Evolutionary conservation across 2,113 vertebrate genomes (phyloP).

Genomic region (Podiceps cristatus): DNA sequence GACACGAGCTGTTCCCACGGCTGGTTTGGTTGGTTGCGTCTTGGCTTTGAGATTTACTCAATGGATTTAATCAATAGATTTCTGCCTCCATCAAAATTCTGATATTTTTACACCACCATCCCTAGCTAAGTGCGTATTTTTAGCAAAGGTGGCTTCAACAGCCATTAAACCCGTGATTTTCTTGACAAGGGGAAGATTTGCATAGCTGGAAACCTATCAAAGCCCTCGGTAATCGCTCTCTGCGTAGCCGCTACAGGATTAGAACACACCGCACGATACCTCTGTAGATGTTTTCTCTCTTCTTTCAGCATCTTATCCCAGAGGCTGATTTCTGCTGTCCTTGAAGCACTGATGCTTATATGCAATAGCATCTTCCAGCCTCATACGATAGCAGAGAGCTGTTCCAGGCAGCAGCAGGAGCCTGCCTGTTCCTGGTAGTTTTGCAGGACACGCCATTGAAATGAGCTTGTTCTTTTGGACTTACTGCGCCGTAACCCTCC

Average conservation of each 20-base stretch:
- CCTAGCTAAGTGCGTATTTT: neutral
- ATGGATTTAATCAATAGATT: neutral
- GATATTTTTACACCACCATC: neutral
- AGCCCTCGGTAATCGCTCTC: fast-evolving
- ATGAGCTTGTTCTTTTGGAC: neutral
- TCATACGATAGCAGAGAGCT: neutral
- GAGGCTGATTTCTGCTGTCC: neutral
- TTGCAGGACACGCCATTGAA: neutral
- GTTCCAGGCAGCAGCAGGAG: neutral
- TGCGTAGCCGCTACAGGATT: neutral
- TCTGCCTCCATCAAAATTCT: neutral
- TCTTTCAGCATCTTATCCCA: neutral
- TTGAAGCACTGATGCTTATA: neutral
- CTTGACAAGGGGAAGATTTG: neutral
- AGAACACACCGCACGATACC: fast-evolving
- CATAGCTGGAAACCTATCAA: neutral
- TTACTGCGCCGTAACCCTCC: fast-evolving
- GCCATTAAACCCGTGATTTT: neutral
- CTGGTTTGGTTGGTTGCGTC: neutral
- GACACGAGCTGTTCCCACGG: neutral
- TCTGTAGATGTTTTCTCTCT: neutral
- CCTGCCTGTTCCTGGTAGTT: neutral
- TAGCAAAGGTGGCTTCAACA: neutral
- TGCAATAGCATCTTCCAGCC: neutral
- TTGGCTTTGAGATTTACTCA: neutral